Evolutionary conservation across 2,113 vertebrate species (phyloP), one percentile per base, ranked within the genome.

Genomic region (Chlorodrepanis virens): DNA sequence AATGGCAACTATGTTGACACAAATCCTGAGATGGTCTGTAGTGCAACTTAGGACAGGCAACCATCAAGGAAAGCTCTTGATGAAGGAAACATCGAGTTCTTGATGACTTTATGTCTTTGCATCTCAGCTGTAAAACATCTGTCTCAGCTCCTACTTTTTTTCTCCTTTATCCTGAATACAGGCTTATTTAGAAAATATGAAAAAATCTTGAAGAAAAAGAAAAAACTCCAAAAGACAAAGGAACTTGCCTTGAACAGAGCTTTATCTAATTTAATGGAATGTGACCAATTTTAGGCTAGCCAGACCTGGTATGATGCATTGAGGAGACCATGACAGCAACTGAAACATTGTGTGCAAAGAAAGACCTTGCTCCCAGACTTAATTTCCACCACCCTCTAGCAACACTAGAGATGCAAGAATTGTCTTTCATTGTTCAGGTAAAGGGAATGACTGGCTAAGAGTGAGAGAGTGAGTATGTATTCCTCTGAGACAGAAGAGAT

Each of bases 281-380:
- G 4, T 39, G 27, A 4, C 8, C 12, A 4, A 6, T 83, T 81
- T 56, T 29, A 75, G 25, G 6, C 25, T 63, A 45, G 8, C 4
- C 17, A 63, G 19, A 76, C 9, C 18, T 61, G 12, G 15, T 20
- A 50, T 2, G 12, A 35, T 12, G 10, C 49, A 40, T 8, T 53
- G 28, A 44, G 10, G 19, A 40, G 14, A 77, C 9, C 23, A 53
- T 5, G 2, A 53, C 1, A 37, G 11, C 28, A 42, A 9, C 6
- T 40, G 49, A 86, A 83, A 54, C 0, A 0, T 11, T 2, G 0
- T 14, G 3, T 54, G 7, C 28, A 64, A 83, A 78, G 16, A 49
- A 56, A 78, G 12, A 37, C 5, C 14, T 59, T 45, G 33, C 2
- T 53, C 5, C 28, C 4, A 0, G 25, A 35, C 49, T 64, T 47